phyloP scores from a whole-genome alignment of 1,140 invertebrate genomes.

The Heliconius melpomene region DNA sequence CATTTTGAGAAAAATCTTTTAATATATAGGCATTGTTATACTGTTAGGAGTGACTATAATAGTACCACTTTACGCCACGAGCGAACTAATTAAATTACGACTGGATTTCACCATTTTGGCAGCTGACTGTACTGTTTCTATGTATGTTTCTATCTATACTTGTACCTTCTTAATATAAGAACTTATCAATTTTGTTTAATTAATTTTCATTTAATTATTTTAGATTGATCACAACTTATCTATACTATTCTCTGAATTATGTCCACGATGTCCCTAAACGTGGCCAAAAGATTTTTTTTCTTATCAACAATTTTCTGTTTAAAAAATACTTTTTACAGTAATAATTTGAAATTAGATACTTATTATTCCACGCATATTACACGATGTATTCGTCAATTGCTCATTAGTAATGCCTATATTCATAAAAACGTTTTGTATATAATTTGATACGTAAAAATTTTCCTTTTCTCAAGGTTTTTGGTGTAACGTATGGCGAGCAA shows the following conservation, averaged over 20 bases:
- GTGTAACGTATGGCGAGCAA: slow-evolving; percentile 60
- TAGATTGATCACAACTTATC: too few species aligned
- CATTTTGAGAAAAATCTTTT: not conserved
- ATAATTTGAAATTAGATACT: not conserved
- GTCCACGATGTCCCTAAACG: too few species aligned
- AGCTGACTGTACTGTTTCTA: too few species aligned
- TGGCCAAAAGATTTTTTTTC: too few species aligned
- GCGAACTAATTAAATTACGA: not conserved
- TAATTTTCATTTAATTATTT: too few species aligned
- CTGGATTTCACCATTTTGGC: not conserved
- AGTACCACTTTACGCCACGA: not conserved
- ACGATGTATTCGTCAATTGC: too few species aligned
- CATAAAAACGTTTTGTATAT: not conserved
- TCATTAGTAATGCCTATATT: not conserved
- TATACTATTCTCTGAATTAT: too few species aligned
- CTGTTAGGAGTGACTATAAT: not conserved
- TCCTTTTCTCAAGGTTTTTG: slow-evolving; percentile 30
- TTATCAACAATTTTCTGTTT: too few species aligned
- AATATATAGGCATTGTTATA: not conserved
- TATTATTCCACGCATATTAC: too few species aligned
- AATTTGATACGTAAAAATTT: slow-evolving; percentile 32
- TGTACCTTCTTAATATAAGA: too few species aligned
- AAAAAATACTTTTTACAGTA: not conserved
- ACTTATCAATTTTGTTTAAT: too few species aligned
- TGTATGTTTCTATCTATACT: too few species aligned